A percentile compares a stretch with the other conserved stretches of the same genome.
phyloP scores from a whole-genome alignment of 2,113 vertebrate species.

The Tympanuchus pallidicinctus region DNA sequence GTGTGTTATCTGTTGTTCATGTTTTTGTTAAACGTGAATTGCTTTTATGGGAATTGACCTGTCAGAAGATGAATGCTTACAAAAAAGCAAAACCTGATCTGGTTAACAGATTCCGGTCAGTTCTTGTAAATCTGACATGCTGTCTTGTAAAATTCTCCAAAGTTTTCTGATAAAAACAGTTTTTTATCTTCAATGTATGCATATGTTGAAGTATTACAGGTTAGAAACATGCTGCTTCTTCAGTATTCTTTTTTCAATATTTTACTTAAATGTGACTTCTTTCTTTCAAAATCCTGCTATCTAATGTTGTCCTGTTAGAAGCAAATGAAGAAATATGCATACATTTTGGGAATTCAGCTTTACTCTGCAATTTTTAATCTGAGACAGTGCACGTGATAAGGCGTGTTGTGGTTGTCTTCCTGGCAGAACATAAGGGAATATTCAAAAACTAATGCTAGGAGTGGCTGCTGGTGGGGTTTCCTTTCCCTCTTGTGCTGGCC shows the following conservation, averaged over 20 bases:
- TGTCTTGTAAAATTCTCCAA: background rate
- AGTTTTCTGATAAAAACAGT: background rate
- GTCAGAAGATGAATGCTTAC: background rate
- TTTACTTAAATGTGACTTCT: background rate
- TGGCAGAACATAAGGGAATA: background rate
- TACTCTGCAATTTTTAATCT: background rate
- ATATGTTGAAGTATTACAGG: background rate
- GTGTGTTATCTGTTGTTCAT: background rate
- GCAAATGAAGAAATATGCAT: background rate
- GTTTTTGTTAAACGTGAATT: background rate
- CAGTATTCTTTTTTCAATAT: background rate
- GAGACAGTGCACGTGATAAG: background rate
- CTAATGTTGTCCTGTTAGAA: background rate
- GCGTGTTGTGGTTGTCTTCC: background rate
- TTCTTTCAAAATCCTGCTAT: background rate
- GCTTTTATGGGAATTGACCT: background rate
- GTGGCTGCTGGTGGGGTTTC: background rate
- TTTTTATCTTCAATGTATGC: background rate
- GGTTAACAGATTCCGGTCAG: background rate
- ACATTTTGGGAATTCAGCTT: fast-evolving
- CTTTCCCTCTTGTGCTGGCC: background rate
- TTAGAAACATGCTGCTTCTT: background rate
- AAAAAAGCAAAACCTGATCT: background rate
- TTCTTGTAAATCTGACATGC: background rate
- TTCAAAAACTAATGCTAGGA: background rate